Evolutionary conservation across 1,140 invertebrate genomes (phyloP).

Genomic region (Eufriesea mexicana): DNA sequence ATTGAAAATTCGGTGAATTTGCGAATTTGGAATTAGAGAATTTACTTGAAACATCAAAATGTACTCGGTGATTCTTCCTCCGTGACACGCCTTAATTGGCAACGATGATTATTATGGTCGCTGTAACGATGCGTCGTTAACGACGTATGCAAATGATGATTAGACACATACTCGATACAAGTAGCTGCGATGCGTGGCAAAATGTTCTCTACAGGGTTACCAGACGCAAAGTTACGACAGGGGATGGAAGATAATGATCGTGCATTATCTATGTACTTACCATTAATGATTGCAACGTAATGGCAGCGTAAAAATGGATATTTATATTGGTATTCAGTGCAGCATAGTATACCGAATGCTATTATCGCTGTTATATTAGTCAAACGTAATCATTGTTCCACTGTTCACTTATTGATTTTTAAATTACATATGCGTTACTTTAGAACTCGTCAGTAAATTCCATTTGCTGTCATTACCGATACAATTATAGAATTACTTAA

Average conservation of each 20-base stretch:
- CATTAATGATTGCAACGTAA: not conserved
- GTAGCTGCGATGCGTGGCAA: not conserved
- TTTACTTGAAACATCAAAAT: not conserved
- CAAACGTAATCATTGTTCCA: not conserved
- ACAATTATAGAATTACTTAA: too few relatives aligned
- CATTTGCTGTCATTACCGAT: too few relatives aligned
- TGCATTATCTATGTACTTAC: constrained; percentile 1
- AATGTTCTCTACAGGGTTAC: not conserved
- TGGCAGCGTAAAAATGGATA: not conserved
- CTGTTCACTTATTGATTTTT: not conserved
- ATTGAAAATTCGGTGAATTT: not conserved
- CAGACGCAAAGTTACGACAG: not conserved
- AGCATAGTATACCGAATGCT: not conserved
- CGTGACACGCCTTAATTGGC: too few relatives aligned
- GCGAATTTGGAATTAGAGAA: too few relatives aligned
- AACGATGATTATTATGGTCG: not conserved
- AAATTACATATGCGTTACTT: too few relatives aligned
- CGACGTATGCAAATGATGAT: not conserved
- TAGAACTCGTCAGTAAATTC: too few relatives aligned
- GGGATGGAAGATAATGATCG: constrained; percentile 3
- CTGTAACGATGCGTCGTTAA: constrained; percentile 10
- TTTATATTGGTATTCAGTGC: not conserved
- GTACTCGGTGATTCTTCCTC: not conserved
- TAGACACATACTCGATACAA: not conserved
- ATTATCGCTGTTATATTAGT: not conserved